These are phyloP conservation scores for Hestina assimilis DNA, from an alignment of 1,140 invertebrate genomes.

Conservation along the genomic window DNA sequence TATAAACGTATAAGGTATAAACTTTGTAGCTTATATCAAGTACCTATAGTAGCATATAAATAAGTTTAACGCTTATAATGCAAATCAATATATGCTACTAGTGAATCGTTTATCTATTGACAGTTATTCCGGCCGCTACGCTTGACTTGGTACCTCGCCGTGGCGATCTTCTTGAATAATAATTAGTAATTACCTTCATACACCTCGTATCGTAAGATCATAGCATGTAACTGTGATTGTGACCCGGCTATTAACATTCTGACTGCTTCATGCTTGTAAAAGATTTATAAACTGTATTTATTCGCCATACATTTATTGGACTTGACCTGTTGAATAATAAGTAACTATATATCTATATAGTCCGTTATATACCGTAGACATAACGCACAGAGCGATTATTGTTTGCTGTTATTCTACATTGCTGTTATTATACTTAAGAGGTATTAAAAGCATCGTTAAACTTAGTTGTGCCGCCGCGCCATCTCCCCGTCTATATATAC, in stretches of 20 bases:
- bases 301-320: background rate
- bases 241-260: background rate
- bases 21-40: no score
- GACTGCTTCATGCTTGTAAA: no score
- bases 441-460: no score
- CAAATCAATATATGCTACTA: no score
- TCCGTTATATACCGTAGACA: background rate
- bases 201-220: background rate
- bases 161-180: conserved; percentile 38
- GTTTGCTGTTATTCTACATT: no score
- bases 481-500: no score
- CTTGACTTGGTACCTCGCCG: conserved; percentile 52
- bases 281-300: background rate
- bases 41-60: no score
- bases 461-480: no score
- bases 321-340: background rate
- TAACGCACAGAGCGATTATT: background rate
- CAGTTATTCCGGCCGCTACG: conserved; percentile 42
- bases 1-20: no score
- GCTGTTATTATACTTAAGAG: no score
- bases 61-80: no score
- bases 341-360: background rate
- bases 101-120: conserved; percentile 7
- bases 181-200: conserved; percentile 32
- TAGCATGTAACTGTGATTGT: conserved; percentile 10